Base-by-base conservation (phyloP, 1,140 invertebrate genomes). In the Cydia fagiglandana region DNA sequence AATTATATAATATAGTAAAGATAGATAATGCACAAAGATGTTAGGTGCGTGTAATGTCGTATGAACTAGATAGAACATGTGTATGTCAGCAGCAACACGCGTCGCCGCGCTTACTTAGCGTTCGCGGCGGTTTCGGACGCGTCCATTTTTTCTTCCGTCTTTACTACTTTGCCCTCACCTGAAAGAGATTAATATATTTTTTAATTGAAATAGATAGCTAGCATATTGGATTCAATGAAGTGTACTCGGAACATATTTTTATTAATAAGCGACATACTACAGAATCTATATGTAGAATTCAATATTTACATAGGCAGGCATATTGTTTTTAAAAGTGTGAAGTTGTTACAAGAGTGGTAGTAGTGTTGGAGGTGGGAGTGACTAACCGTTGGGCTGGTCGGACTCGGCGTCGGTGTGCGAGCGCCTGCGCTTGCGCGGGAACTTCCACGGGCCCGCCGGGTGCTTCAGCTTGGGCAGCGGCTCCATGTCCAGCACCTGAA, bases 401-500 rank as follows among this genome's bases (percentile, higher is more conserved):
- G 79, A 74, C 78, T 93, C 92, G 50, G 82, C 74, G 86, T 93
- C 92, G 77, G 88, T 90, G 84, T 87, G 86, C 77, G 93, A 93
- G 79, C 93, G 92, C 86, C 92, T 89, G 80, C 93, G 90, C 83
- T 93, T 93, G 84, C 92, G 89, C 76, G 93, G 92, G 86, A 91
- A 91, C 88, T 93, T 93, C 90, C 91, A 93, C 75, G 78, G 82
- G 73, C 89, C 88, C 64, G 83, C 78, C 61, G 85, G 75, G 81
- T 88, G 87, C 84, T 93, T 93, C 86, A 87, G 75, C 83, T 93
- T 93, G 28, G 92, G 91, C 74, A 93, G 84, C 56, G 89, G 89
- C 84, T 93, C 92, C 92, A 93, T 93, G 81, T 93, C 93, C 82
- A 93, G 83, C 74, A 93, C 93, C 93, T 93, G 79, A 17, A 61